A percentile compares a stretch with the other conserved stretches of the same genome.
Evolutionary conservation across 2,888 invertebrate species (phyloP).

Genomic region (Autographa pulchrina): DNA sequence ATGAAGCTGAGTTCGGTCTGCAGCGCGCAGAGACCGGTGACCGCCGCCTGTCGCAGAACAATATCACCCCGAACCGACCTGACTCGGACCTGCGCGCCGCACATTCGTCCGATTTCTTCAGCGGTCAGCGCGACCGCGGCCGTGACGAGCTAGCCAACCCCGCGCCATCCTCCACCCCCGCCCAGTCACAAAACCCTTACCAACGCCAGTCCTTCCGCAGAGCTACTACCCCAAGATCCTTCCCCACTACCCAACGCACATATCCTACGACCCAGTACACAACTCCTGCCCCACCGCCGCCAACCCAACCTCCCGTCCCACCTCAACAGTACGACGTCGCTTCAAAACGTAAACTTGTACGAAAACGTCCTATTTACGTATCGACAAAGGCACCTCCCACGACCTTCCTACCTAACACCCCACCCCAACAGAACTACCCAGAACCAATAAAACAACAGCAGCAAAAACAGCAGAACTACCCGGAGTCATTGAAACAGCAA

Average conservation of each 20-base stretch:
- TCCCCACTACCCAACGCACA: slow-evolving; percentile 61
- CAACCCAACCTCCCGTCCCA: slow-evolving; percentile 65
- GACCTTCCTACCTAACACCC: slow-evolving; percentile 70
- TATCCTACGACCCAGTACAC: slow-evolving; percentile 65
- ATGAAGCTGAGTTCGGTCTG: slow-evolving; percentile 92
- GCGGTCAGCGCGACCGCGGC: slow-evolving; percentile 86
- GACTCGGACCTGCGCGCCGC: slow-evolving; percentile 91
- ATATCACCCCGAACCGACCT: slow-evolving; percentile 71
- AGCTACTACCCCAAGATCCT: slow-evolving; percentile 78
- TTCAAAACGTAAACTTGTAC: slow-evolving; percentile 80
- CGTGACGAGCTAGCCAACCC: slow-evolving; percentile 76
- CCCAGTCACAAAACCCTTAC: slow-evolving; percentile 60
- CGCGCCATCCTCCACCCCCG: slow-evolving; percentile 70
- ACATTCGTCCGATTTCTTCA: slow-evolving; percentile 94
- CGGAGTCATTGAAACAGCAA: slow-evolving; percentile 55
- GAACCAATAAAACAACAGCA: slow-evolving; percentile 54
- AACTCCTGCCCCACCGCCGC: slow-evolving; percentile 63
- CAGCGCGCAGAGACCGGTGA: slow-evolving; percentile 92
- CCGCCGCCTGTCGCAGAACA: slow-evolving; percentile 79
- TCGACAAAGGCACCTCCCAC: slow-evolving; percentile 73
- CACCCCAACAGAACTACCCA: slow-evolving; percentile 56
- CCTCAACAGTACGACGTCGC: slow-evolving; percentile 71
- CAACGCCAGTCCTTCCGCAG: slow-evolving; percentile 76
- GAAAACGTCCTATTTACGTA: slow-evolving; percentile 80
- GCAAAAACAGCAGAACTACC: slow-evolving; percentile 52